Evolutionary conservation across 1,140 invertebrate genomes (phyloP).

Genomic region (Ladona fulva): DNA sequence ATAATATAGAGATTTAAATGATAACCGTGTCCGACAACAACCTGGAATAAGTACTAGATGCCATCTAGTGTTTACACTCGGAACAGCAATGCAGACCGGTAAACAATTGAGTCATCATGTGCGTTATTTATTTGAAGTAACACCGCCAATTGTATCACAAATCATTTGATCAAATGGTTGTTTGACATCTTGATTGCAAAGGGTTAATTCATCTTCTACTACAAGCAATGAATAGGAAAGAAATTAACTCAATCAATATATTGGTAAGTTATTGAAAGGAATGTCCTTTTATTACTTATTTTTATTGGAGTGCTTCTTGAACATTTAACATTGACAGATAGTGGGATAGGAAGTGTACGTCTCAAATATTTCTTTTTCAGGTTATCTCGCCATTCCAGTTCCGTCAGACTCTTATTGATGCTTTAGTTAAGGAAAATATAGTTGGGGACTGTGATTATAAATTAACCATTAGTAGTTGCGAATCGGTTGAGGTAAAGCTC

Average conservation of each 20-base stretch:
- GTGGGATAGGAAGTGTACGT: not conserved
- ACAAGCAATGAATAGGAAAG: not conserved
- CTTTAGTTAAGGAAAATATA: not conserved
- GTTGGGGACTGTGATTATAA: not conserved
- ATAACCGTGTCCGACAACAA: too few species aligned
- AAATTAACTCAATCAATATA: not conserved
- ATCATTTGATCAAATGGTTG: too few species aligned
- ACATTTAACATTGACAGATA: not conserved
- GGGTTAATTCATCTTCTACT: too few species aligned
- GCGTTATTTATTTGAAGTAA: too few species aligned
- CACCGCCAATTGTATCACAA: too few species aligned
- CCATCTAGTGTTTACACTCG: too few species aligned
- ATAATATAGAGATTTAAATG: too few species aligned
- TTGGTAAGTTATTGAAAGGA: not conserved
- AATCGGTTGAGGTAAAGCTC: not conserved
- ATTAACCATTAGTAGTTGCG: not conserved
- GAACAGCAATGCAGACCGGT: too few species aligned
- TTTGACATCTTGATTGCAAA: not conserved
- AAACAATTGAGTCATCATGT: too few species aligned
- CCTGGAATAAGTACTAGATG: too few species aligned
- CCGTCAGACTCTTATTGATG: not conserved
- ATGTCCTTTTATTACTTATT: not conserved
- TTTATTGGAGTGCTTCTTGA: not conserved
- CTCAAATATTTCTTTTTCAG: not conserved
- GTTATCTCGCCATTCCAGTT: not conserved